Conservation (phyloP, 2,113 vertebrate genomes). For the Tachysurus vachellii region DNA sequence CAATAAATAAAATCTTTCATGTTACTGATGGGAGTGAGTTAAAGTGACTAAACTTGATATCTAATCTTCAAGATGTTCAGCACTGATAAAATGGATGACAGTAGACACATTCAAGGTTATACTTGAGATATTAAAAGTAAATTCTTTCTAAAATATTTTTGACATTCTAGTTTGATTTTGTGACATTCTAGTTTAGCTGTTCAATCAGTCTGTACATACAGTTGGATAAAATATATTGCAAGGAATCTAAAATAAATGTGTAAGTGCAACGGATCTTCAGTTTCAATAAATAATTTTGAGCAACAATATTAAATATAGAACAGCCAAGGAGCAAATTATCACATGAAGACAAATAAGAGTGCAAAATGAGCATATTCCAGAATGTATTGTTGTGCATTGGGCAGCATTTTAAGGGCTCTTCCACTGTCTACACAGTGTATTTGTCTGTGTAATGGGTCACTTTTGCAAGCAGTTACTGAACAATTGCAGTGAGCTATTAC, state of each 20-base stretch:
- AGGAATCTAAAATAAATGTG: background rate
- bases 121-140: background rate
- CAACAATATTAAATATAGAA: background rate
- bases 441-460: conserved; percentile 51
- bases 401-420: background rate
- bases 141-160: background rate
- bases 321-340: background rate
- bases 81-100: background rate
- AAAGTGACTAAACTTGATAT: background rate
- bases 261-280: background rate
- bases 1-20: background rate
- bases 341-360: background rate
- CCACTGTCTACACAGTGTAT: conserved; percentile 53
- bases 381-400: background rate
- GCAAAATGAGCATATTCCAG: background rate
- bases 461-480: conserved; percentile 45
- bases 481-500: conserved; percentile 33
- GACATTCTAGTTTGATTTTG: background rate
- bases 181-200: background rate
- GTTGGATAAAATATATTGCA: background rate
- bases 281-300: background rate
- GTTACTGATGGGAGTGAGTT: background rate
- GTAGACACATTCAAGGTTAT: background rate
- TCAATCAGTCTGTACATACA: background rate
- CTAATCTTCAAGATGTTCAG: background rate